A percentile compares a stretch with the other conserved stretches of the same genome.
These are phyloP conservation scores for Pseudocheirus occidentalis DNA, from an alignment of 2,797 vertebrate genomes.

Conservation along the genomic window DNA sequence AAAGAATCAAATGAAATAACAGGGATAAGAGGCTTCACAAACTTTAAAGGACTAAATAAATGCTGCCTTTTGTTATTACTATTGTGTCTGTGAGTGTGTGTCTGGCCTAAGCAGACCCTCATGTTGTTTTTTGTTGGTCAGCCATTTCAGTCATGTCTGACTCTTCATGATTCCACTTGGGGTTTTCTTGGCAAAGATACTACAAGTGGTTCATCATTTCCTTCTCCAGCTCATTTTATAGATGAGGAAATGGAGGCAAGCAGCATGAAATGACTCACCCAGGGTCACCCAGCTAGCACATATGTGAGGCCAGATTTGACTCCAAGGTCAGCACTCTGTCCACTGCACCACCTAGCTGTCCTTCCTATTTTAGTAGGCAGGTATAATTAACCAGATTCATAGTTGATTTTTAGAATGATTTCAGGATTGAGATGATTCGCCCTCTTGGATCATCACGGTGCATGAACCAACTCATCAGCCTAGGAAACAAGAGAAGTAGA, in stretches of 20 bases:
- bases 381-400: background rate
- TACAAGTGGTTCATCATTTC: background rate
- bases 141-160: background rate
- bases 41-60: background rate
- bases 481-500: background rate
- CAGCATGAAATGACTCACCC: background rate
- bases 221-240: background rate
- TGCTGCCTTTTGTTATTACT: background rate
- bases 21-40: background rate
- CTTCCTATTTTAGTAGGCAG: constrained; percentile 22
- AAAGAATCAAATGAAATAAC: background rate
- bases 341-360: background rate
- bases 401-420: background rate
- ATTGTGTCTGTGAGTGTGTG: background rate
- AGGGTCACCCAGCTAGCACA: no score
- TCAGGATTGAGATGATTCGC: background rate
- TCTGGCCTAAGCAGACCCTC: background rate
- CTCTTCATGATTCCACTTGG: background rate
- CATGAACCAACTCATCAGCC: background rate
- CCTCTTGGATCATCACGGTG: background rate
- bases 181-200: background rate
- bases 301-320: background rate
- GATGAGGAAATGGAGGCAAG: background rate
- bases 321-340: no score
- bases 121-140: background rate